phyloP scores from a whole-genome alignment of 1,140 invertebrate species.

The Melipona quadrifasciata region DNA sequence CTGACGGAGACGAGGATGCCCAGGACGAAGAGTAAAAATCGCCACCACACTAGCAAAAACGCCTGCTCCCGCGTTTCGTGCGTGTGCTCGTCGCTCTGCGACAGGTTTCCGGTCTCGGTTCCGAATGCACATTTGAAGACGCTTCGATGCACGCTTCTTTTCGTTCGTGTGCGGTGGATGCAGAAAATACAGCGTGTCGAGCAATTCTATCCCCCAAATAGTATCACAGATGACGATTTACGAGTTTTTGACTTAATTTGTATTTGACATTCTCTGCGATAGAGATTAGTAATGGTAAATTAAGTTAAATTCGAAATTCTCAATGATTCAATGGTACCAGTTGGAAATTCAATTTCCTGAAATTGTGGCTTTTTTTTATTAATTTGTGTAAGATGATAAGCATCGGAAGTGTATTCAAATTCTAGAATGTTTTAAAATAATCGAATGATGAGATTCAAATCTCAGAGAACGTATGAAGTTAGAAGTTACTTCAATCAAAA shows the following conservation, averaged over 20 bases:
- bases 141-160: background rate
- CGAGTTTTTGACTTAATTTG: too few relatives aligned
- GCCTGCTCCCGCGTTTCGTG: constrained; percentile 56
- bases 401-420: background rate
- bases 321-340: too few relatives aligned
- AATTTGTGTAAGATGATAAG: background rate
- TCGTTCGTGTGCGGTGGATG: background rate
- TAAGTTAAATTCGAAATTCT: too few relatives aligned
- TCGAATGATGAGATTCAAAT: background rate
- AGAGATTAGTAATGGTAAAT: too few relatives aligned
- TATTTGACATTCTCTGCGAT: too few relatives aligned
- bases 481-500: background rate
- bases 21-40: constrained; percentile 73
- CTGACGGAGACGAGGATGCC: constrained; percentile 42
- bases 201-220: background rate
- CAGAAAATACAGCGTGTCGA: background rate
- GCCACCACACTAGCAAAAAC: constrained; percentile 54
- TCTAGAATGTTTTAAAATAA: background rate
- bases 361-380: background rate
- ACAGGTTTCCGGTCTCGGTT: constrained; percentile 42
- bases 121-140: constrained; percentile 22
- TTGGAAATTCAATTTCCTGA: background rate
- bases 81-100: constrained; percentile 43
- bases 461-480: too few relatives aligned
- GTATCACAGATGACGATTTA: background rate